phyloP scores from a whole-genome alignment of 2,113 vertebrate genomes.

The Chroicocephalus ridibundus region DNA sequence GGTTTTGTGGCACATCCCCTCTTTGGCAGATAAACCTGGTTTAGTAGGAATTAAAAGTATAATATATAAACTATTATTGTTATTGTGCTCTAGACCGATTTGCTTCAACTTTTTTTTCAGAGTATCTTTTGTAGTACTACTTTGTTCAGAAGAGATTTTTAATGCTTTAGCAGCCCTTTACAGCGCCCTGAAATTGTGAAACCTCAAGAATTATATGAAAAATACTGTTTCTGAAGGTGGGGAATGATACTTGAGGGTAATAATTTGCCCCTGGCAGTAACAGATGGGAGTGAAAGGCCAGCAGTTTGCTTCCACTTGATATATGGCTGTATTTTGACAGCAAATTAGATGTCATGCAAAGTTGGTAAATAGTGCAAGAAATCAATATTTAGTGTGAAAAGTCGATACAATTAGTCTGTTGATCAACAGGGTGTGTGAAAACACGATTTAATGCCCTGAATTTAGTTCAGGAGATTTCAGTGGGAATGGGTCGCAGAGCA shows the following conservation, averaged over 20 bases:
- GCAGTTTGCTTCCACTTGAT: conserved; percentile 13
- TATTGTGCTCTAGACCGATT: neutral
- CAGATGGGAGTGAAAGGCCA: conserved; percentile 21
- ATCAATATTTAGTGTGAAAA: conserved; percentile 38
- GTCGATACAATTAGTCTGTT: neutral
- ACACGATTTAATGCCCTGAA: neutral
- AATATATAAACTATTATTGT: neutral
- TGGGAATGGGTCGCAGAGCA: rapidly evolving
- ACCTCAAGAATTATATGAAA: neutral
- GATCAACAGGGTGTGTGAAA: neutral
- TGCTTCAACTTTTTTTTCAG: neutral
- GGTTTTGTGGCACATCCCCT: neutral
- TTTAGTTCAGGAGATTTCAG: neutral
- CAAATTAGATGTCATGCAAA: conserved; percentile 48
- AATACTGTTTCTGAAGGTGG: neutral
- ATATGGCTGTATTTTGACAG: conserved; percentile 32
- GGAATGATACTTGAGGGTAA: neutral
- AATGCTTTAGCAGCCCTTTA: neutral
- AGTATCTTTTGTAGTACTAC: neutral
- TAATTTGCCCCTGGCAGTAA: neutral
- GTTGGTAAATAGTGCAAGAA: conserved; percentile 22
- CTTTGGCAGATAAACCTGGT: neutral
- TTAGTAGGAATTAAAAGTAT: neutral
- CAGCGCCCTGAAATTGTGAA: neutral
- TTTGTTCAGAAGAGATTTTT: neutral